Evolutionary conservation across 2,113 vertebrate genomes (phyloP), one percentile per base, ranked within the genome.

Genomic region (Vombatus ursinus): DNA sequence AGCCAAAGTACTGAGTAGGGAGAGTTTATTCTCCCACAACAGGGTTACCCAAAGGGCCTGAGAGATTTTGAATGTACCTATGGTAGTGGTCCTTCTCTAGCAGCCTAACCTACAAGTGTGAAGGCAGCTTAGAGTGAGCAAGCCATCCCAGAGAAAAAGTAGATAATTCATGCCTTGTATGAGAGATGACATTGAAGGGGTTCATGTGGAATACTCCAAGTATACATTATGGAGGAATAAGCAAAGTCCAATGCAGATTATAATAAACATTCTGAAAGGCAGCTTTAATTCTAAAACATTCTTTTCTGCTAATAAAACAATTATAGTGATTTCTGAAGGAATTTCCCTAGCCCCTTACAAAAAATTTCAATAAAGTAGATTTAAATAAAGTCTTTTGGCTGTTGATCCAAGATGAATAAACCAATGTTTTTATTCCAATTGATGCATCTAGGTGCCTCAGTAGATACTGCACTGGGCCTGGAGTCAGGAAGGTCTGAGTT

Each of bases 221-320:
- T 16, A 37, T 16, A 84, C n/a, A 84, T 44, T 84, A 84, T 16
- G 22, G 50, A 91, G 51, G 49, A 49, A 91, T 53, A 93, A 94
- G 22, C n/a, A 94, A 90, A 44, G 44, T 68, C 92, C 19, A 44
- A 53, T 90, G n/a, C 8, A 61, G 93, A 5, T 92, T 95, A 68
- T n/a, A 84, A 47, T 31, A 52, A 94, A 96, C 50, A 47, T 53
- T 7, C 90, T 47, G 89, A 90, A 37, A 90, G 54, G 44, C 44
- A 95, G n/a, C 3, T 92, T 68, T 93, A 93, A 10, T 94, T 96
- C 92, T 52, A 77, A 93, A 91, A 90, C 2, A 48, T 48, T 91
- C 49, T 57, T 44, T 47, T 61, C 47, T 25, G 0, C 0, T 2
- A 54, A 77, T 28, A 52, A 1, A 7, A 11, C 50, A 84, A 90